Evolutionary conservation across 2,797 vertebrate species (phyloP), one percentile per base, ranked within the genome.

Genomic region (Sebastolobus altivelis): DNA sequence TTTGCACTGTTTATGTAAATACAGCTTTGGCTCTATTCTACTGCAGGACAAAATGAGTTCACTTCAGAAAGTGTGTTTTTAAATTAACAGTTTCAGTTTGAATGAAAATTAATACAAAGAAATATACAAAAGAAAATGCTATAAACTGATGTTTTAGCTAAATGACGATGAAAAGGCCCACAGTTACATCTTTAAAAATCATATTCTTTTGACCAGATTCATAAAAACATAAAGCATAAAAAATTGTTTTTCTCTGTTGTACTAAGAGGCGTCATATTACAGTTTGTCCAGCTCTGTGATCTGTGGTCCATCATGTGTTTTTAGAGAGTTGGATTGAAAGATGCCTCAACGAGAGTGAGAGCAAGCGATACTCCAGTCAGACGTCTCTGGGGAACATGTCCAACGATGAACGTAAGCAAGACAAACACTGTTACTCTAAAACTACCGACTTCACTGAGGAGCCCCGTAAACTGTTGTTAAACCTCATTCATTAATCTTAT

Each of bases 261-360:
- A 22, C 49, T 68, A 22, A 70, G 61, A 56, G 55, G 59, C 35
- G 7, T 56, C 4, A 16, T 6, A 12, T 40, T 29, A 59, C 40
- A 75, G 65, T 49, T 83, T 85, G 8, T 68, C n/a, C 59, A 55
- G 27, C 35, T 70, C 22, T 72, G 46, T 77, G 27, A 77, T 77
- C n/a, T 83, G 29, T 75, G 31, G 12, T 71, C 37, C 61, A 33
- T 75, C 5, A 9, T 91, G 40, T 85, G 2, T 91, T 95, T 96
- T 61, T 12, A 99, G 99, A 99, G 96, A 99, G 99, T 90, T 99
- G 99, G 98, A 99, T 99, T 95, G 99, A 99, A 95, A 96, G 98
- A 93, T 99, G 99, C 94, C 98, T 99, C 95, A 99, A 95, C 81
- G 99, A 99, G 95, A 99, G 98, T 85, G 99, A 99, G 96, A 98